Evolutionary conservation across 2,888 invertebrate species (phyloP), one percentile per base, ranked within the genome.

Genomic region (Globia sparganii): DNA sequence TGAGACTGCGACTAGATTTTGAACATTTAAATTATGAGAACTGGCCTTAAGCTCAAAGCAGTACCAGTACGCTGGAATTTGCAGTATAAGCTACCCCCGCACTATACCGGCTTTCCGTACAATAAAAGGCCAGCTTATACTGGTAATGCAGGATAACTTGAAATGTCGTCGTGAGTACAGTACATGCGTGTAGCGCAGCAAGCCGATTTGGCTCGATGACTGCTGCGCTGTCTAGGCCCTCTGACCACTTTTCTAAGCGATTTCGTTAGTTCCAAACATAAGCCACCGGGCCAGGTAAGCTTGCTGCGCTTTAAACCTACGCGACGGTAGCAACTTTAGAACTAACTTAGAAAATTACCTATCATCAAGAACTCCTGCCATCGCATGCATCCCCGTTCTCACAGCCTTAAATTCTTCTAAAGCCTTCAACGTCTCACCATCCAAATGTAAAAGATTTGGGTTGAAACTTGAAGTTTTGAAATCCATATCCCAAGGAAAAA

Each of bases 381-480:
- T 71, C 1, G 80, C 70, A 5, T 66, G 62, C 72, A 87, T 72
- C n/a, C 46, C 66, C 66, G 31, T 77, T 53, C 59, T 77, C 46
- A 66, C 8, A 56, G 40, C 28, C 28, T 81, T 46, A 13, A 75
- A 73, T 40, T 77, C 49, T 64, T 62, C 61, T 67, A 59, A 86
- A 58, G 40, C 76, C 61, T 3, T 73, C 18, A 78, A 40, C 0
- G 83, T 81, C 34, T 87, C 74, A 58, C 77, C 62, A 76, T 89
- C 83, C 59, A 86, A 70, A 4, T 65, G 72, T 61, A 90, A 76
- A 43, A 71, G 49, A 37, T 76, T 83, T 15, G 86, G 85, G 72
- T 87, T 79, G 28, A 87, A 82, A 71, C 66, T 78, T 6, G 68
- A 61, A 31, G 37, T 3, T 18, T 58, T 34, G 0, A 9, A 3